These are phyloP conservation scores for Erynnis tages DNA, from an alignment of 2,888 invertebrate species.

Conservation along the genomic window DNA sequence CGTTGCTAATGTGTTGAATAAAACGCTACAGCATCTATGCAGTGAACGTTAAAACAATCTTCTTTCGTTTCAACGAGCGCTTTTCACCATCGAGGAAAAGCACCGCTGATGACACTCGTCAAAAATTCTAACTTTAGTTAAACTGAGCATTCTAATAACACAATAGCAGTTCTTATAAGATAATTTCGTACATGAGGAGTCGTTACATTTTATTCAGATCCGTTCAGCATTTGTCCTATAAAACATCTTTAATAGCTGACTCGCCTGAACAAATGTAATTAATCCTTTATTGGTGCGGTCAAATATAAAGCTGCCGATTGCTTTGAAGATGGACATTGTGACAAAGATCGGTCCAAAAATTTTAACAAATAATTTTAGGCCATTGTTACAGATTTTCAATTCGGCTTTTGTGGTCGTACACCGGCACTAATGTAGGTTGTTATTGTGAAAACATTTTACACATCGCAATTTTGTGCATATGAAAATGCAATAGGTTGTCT, in stretches of 20 bases:
- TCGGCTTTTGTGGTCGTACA: not conserved
- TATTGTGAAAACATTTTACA: constrained; percentile 2
- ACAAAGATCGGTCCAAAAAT: not conserved
- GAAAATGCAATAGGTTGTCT: constrained; percentile 11
- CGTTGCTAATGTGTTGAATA: constrained; percentile 19
- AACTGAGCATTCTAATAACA: constrained; percentile 15
- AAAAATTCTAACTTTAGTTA: constrained; percentile 2
- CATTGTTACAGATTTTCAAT: constrained; percentile 5
- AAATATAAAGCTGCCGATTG: not conserved
- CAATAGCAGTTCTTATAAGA: constrained; percentile 10
- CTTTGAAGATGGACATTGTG: not conserved
- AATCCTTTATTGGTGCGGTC: not conserved
- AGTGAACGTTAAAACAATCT: not conserved
- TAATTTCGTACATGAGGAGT: constrained; percentile 3
- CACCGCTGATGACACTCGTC: constrained; percentile 30
- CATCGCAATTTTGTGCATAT: constrained; percentile 4
- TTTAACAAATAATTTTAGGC: constrained; percentile 18
- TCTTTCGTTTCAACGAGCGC: constrained; percentile 31
- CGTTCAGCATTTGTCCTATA: no score
- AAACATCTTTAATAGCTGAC: no score
- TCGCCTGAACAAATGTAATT: no score
- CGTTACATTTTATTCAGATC: no score
- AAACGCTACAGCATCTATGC: constrained; percentile 7
- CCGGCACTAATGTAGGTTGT: not conserved
- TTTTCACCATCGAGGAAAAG: constrained; percentile 35